Conservation (phyloP, 2,797 vertebrate genomes). For the Brachyalestes nurse region DNA sequence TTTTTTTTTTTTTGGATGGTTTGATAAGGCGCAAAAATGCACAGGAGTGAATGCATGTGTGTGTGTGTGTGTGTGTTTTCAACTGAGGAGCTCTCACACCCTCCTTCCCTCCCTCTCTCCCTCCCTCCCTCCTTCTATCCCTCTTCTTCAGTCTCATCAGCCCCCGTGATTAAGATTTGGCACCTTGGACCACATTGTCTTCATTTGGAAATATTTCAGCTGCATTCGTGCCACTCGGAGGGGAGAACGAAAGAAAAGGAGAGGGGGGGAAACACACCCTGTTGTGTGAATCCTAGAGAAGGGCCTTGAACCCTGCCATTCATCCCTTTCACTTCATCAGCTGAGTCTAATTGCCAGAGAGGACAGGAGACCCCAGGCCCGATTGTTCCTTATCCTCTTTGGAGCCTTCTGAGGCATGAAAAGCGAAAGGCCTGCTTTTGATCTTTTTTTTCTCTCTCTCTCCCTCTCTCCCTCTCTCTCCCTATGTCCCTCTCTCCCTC, state of each 20-base stretch:
- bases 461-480: slow-evolving; percentile 81
- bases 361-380: slow-evolving; percentile 96
- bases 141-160: slow-evolving; percentile 68
- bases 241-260: slow-evolving; percentile 77
- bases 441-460: slow-evolving; percentile 86
- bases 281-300: slow-evolving; percentile 97
- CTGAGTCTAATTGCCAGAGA: slow-evolving; percentile 99
- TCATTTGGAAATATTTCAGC: slow-evolving; percentile 98
- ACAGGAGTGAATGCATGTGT: slow-evolving; percentile 59
- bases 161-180: slow-evolving; percentile 75
- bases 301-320: slow-evolving; percentile 99
- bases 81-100: slow-evolving; percentile 69
- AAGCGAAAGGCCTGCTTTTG: slow-evolving; percentile 97
- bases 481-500: slow-evolving; percentile 72
- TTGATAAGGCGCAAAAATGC: slow-evolving; percentile 60
- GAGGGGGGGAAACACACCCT: slow-evolving; percentile 87
- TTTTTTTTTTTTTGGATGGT: slow-evolving; percentile 32
- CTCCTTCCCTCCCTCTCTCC: slow-evolving; percentile 46
- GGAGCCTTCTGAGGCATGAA: slow-evolving; percentile 99
- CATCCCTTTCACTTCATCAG: slow-evolving; percentile 99
- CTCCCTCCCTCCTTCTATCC: slow-evolving; percentile 45
- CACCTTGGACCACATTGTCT: slow-evolving; percentile 84
- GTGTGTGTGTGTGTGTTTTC: slow-evolving; percentile 62
- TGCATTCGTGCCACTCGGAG: slow-evolving; percentile 88
- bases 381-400: slow-evolving; percentile 99